Percentiles rank a stretch among this genome's conserved stretches.
phyloP scores from a whole-genome alignment of 1,140 invertebrate genomes.

The Tetramorium simillimum region DNA sequence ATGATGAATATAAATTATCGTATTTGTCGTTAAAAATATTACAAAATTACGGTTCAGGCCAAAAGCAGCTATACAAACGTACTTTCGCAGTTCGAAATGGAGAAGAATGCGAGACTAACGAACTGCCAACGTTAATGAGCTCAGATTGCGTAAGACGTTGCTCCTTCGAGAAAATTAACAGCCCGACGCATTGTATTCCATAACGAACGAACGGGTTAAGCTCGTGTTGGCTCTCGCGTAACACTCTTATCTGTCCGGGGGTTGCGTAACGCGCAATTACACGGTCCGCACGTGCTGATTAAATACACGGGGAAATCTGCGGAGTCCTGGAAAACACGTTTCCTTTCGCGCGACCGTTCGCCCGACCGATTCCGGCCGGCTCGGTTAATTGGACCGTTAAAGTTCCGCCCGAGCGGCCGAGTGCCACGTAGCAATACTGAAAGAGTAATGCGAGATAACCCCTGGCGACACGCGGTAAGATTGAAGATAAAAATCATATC shows the following conservation, averaged over 20 bases:
- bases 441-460: constrained; percentile 27
- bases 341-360: constrained; percentile 49
- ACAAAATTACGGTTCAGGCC: too few species aligned
- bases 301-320: constrained; percentile 24
- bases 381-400: constrained; percentile 64
- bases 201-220: constrained; percentile 31
- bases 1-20: too few species aligned
- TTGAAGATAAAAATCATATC: background rate
- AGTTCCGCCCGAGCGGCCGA: background rate
- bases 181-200: background rate
- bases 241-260: background rate
- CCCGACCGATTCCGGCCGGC: background rate
- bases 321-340: background rate
- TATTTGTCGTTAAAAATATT: too few species aligned
- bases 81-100: background rate
- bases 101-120: background rate
- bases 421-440: background rate
- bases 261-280: constrained; percentile 61
- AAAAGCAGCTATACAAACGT: background rate
- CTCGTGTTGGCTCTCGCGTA: background rate
- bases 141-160: constrained; percentile 3
- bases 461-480: too few species aligned
- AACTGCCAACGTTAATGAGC: background rate
- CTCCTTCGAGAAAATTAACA: constrained; percentile 12
- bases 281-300: constrained; percentile 50